A percentile compares a stretch with the other conserved stretches of the same genome.
Conservation (phyloP, 92 coral and sea anemone species). For the Porites lobata region DNA sequence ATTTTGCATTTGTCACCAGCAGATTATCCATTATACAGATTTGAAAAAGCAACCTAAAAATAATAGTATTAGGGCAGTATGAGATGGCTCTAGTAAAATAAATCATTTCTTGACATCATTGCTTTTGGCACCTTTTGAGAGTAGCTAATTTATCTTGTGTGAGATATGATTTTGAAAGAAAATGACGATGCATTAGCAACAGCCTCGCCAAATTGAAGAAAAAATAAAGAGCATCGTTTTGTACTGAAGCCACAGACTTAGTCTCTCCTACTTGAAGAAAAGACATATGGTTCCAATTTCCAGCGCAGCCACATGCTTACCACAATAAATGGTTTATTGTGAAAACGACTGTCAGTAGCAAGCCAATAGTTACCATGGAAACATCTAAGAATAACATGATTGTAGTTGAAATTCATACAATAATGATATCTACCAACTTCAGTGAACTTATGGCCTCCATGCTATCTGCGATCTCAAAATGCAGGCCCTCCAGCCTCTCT, state of each 20-base stretch:
- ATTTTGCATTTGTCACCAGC: constrained; percentile 85
- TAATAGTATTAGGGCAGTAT: neutral
- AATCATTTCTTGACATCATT: neutral
- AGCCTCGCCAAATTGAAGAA: neutral
- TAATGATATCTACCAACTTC: constrained; percentile 38
- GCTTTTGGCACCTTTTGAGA: neutral
- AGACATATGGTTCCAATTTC: too few species aligned
- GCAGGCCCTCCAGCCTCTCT: constrained; percentile 72
- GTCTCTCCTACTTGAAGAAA: too few species aligned
- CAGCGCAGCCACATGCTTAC: too few species aligned
- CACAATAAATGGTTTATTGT: too few species aligned
- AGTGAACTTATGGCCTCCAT: constrained; percentile 69
- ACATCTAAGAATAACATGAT: neutral
- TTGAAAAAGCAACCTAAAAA: constrained; percentile 70
- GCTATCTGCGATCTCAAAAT: constrained; percentile 73
- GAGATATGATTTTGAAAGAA: neutral
- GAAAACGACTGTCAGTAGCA: neutral
- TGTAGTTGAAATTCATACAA: neutral
- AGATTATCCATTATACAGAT: constrained; percentile 67
- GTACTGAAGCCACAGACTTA: neutral
- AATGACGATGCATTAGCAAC: neutral
- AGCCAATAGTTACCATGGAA: neutral
- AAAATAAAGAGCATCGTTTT: neutral
- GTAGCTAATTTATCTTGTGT: neutral
- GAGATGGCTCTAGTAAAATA: neutral